Evolutionary conservation across 2,888 invertebrate genomes (phyloP).

Genomic region (Sarcophaga subvicina): DNA sequence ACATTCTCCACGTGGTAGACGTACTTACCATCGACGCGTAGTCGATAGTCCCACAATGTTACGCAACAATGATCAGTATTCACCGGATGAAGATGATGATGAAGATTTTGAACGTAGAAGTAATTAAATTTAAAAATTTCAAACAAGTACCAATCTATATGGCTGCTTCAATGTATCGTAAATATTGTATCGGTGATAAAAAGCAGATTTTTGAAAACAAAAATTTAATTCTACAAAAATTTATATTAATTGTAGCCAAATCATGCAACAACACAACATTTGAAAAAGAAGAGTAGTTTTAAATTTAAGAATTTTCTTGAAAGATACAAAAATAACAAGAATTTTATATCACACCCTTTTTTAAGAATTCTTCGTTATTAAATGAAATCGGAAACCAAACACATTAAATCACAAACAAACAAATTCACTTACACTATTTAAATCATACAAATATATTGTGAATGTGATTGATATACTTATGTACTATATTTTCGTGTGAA

Average conservation of each 20-base stretch:
- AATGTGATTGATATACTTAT: slow-evolving; percentile 26
- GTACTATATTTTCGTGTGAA: slow-evolving; percentile 6
- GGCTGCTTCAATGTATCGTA: slow-evolving; percentile 37
- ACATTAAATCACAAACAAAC: slow-evolving; percentile 1
- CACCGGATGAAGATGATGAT: slow-evolving; percentile 70
- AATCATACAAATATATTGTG: slow-evolving; percentile 20
- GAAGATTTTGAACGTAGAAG: slow-evolving; percentile 74
- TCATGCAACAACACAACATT: neutral
- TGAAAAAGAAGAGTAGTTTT: slow-evolving; percentile 20
- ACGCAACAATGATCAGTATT: slow-evolving; percentile 62
- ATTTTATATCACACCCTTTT: slow-evolving; percentile 13
- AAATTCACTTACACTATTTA: slow-evolving; percentile 13
- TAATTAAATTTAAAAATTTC: slow-evolving; percentile 71
- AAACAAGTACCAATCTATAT: neutral
- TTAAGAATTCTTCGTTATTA: slow-evolving; percentile 37
- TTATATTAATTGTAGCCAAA: slow-evolving; percentile 41
- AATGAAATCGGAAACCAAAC: slow-evolving; percentile 33
- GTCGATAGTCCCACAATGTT: slow-evolving; percentile 69
- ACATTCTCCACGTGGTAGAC: slow-evolving; percentile 76
- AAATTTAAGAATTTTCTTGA: slow-evolving; percentile 29
- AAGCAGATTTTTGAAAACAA: slow-evolving; percentile 17
- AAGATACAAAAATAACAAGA: slow-evolving; percentile 34
- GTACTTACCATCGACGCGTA: slow-evolving; percentile 73
- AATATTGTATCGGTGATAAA: slow-evolving; percentile 47
- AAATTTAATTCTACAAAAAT: neutral